These are phyloP conservation scores for Vicugna pacos DNA, from an alignment of 2,113 vertebrate species.

Conservation along the genomic window DNA sequence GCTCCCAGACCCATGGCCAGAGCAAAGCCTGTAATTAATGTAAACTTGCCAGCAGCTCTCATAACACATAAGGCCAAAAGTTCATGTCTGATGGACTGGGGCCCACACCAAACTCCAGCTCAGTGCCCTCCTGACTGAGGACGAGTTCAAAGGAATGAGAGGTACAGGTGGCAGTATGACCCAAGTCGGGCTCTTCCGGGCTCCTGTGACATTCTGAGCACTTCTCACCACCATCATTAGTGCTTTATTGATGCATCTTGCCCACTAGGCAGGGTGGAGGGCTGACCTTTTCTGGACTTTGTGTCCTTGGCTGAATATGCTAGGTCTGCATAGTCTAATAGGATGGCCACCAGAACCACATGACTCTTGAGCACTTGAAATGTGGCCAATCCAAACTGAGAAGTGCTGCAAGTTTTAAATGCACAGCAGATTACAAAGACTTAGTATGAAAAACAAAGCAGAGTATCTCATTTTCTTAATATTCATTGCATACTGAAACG, in stretches of 20 bases:
- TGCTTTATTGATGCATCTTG: neutral
- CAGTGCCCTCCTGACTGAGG: neutral
- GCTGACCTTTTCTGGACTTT: neutral
- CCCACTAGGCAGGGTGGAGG: neutral
- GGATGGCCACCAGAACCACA: neutral
- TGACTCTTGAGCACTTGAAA: neutral
- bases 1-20: conserved; percentile 17
- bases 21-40: conserved; percentile 51
- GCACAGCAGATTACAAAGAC: neutral
- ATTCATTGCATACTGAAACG: neutral
- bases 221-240: too few species aligned
- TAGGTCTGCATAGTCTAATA: neutral
- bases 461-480: neutral
- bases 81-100: conserved; percentile 43
- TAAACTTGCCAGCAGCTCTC: conserved; percentile 54
- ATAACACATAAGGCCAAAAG: neutral
- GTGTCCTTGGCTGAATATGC: neutral
- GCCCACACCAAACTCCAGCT: neutral
- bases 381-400: neutral
- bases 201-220: rapidly evolving
- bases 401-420: neutral
- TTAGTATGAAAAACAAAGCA: neutral
- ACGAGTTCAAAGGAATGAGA: conserved; percentile 64
- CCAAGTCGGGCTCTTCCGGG: neutral
- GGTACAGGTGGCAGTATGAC: rapidly evolving